Evolutionary conservation across 1,140 invertebrate species (phyloP), one percentile per base, ranked within the genome.

Genomic region (Nasonia longicornis): DNA sequence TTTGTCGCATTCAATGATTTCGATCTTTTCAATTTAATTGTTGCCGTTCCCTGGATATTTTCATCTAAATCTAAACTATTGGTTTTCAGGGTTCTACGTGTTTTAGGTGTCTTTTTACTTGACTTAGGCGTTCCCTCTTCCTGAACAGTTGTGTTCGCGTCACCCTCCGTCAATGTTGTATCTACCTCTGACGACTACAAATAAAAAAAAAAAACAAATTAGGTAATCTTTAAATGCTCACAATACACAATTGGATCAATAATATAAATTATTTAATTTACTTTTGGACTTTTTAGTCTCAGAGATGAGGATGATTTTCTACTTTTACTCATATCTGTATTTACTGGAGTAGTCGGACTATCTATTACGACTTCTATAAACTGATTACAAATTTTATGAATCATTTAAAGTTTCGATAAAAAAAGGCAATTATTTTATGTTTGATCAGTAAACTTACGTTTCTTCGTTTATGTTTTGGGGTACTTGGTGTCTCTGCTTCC

Each of bases 251-350:
- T 42, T 6, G 10, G 31, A 73, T 48, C 42, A 58, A 78, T 78
- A 35, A 35, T 22, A 12, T 26, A 26, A 26, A 26, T 38, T 35
- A 31, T 58, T 71, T 58, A 22, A 70, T 35, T 70, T 71, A 78
- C 45, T 35, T 35, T 71, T 52, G 2, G 20, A 70, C 11, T 70
- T 78, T 29, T 78, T 11, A 48, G 3, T 45, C 22, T 29, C 48
- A 42, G 42, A 69, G 58, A 64, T 11, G n/a, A 22, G 31, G 76
- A 69, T 69, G 35, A 69, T 20, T 77, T 77, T 29, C 42, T 77
- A 45, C 31, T 29, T 52, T 69, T n/a, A 20, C n/a, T 77, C 45
- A 35, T 14, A 79, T 31, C 14, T 76, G 64, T 38, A 26, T 20
- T 38, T 67, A 42, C 12, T 29, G 42, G 11, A 77, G 10, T 45